Evolutionary conservation across 2,888 invertebrate species (phyloP), one percentile per base, ranked within the genome.

Genomic region (Dynastes maya): DNA sequence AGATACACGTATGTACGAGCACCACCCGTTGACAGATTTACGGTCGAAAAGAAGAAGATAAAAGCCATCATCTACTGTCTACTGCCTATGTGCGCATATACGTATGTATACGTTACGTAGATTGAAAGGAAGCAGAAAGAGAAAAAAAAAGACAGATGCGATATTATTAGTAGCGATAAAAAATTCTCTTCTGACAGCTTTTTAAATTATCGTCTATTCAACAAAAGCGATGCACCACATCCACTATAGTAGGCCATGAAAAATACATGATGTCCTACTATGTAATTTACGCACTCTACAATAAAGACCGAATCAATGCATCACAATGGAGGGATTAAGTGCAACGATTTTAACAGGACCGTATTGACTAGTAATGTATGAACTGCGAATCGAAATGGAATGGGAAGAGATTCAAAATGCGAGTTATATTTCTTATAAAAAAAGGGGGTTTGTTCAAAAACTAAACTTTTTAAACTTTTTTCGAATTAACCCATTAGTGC

Each of bases 261-360:
- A 83, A 83, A 82, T 81, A 80, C 81, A 80, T 80, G 81, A 80
- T 82, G 80, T 79, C 80, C 82, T 78, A 83, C 80, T 82, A 81
- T 82, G 82, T 82, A 83, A 82, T 83, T 83, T 83, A 82, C 82
- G 77, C 82, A 79, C 80, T 79, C 76, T 81, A 83, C 83, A 83
- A 82, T 82, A 78, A 81, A 80, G 79, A 37, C 58, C 37, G 32
- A 71, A 79, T 76, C 75, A 79, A 68, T 78, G 79, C 79, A 76
- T 72, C 77, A 82, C 83, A 81, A 82, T 81, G 80, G 82, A 77
- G 76, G 81, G 81, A 81, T 82, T 82, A 82, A 81, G 79, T 71
- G 76, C 74, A 74, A 79, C 70, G 79, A 79, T 79, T 63, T 72
- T 74, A 79, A 37, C 55, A 58, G 55, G 55, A 71, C 27, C 58